Conservation (phyloP, 1,140 invertebrate genomes). For the Brachionus plicatilis region DNA sequence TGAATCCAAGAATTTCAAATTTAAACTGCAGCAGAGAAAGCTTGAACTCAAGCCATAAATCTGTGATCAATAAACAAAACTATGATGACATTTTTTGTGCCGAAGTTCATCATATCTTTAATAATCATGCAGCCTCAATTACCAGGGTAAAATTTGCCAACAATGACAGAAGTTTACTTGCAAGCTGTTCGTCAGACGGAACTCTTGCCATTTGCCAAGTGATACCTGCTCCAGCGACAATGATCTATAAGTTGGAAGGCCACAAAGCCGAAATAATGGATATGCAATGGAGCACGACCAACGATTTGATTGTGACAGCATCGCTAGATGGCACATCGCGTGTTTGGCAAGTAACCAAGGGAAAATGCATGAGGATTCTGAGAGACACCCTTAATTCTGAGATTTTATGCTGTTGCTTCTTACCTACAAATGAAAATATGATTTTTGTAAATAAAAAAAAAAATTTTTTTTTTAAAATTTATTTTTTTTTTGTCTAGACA, state of each 20-base stretch:
- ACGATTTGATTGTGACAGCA: slow-evolving; percentile 74
- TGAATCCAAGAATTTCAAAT: not conserved
- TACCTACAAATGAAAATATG: slow-evolving; percentile 81
- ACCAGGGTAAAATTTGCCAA: slow-evolving; percentile 80
- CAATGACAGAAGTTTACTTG: slow-evolving; percentile 72
- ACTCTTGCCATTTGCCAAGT: slow-evolving; percentile 75
- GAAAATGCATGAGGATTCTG: slow-evolving; percentile 58
- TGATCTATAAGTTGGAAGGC: slow-evolving; percentile 68
- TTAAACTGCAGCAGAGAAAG: slow-evolving; percentile 6
- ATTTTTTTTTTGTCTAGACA: slow-evolving; percentile 56
- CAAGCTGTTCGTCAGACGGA: slow-evolving; percentile 73
- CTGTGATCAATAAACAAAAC: slow-evolving; percentile 55
- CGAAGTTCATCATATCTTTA: slow-evolving; percentile 79
- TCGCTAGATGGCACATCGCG: slow-evolving; percentile 70
- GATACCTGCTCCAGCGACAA: slow-evolving; percentile 63
- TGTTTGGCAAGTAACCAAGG: slow-evolving; percentile 60
- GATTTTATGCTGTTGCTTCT: slow-evolving; percentile 71
- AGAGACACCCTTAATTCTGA: slow-evolving; percentile 63
- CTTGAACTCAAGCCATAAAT: slow-evolving; percentile 56
- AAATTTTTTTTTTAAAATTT: not conserved
- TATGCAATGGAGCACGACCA: slow-evolving; percentile 78
- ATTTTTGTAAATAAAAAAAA: slow-evolving; percentile 63
- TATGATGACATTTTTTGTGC: slow-evolving; percentile 72
- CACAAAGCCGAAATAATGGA: slow-evolving; percentile 71
- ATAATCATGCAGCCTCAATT: slow-evolving; percentile 68